Base-by-base conservation (phyloP, 2,113 vertebrate genomes). In the Saiga tatarica region DNA sequence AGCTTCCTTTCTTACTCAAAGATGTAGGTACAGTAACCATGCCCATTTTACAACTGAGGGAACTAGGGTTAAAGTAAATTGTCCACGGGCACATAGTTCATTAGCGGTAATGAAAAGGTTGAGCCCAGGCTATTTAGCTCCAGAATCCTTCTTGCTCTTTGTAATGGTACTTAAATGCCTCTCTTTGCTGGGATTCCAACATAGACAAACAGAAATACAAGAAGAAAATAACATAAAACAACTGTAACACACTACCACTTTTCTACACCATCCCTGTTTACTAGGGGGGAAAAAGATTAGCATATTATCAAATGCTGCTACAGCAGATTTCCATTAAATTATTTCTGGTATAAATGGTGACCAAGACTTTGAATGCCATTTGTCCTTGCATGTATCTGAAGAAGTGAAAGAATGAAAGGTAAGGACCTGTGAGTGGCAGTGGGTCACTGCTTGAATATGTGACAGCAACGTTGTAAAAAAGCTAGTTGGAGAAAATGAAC, bases 381-480 rank as follows among this genome's bases (percentile, higher is more conserved):
- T 28, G 33, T 85, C 47, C 76, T 11, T 62, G 64, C 0, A 15
- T 62, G n/a, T 15, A 50, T 2, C 16, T 64, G 52, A 90, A 82
- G 86, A 82, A 39, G 8, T 30, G 1, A 76, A 92, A 78, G 23
- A 19, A 53, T 14, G 1, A 15, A 85, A 78, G 8, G 16, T 21
- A 91, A 91, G 39, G 30, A n/a, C 81, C 5, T 57, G 16, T 19
- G 45, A n/a, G 25, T 87, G 33, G 78, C 21, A 52, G 53, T 23
- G 23, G 26, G 2, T 5, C 96, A 26, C 15, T 12, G 10, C 4
- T 91, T 47, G n/a, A 85, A 50, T 79, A 59, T 13, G 8, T 53
- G 45, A 53, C 21, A 88, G 62, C 9, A 62, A 86, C 19, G 60
- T n/a, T 97, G 92, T 84, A 17, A 92, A 96, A 96, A 76, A 92